These are phyloP conservation scores for Whitmania pigra DNA, from an alignment of 1,140 invertebrate species.

Conservation along the genomic window DNA sequence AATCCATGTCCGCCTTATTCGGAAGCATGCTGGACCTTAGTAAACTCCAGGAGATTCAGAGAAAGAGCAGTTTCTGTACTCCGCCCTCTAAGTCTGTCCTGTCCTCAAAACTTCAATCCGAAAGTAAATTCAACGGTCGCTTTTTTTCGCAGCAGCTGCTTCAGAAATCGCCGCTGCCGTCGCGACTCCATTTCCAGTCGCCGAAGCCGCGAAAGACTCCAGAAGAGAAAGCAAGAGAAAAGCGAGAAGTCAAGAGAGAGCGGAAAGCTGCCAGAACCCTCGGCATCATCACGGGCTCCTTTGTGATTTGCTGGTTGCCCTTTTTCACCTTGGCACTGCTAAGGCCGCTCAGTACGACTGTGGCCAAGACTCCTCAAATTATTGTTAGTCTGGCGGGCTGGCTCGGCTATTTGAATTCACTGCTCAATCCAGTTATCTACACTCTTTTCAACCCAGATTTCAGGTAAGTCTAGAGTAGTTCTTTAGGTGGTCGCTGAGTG, in stretches of 20 bases:
- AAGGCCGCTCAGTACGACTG: constrained; percentile 45
- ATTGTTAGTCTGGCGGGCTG: constrained; percentile 47
- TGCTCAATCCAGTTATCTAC: constrained; percentile 95
- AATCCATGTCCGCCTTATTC: constrained; percentile 8
- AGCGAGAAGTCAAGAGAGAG: constrained; percentile 43
- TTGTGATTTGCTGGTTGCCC: constrained; percentile 50
- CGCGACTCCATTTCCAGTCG: background rate
- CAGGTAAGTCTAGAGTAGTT: background rate
- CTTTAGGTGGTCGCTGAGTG: too few relatives aligned
- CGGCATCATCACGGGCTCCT: constrained; percentile 51
- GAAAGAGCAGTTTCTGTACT: background rate
- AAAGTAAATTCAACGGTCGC: background rate
- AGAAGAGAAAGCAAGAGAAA: constrained; percentile 35
- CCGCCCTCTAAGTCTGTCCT: background rate
- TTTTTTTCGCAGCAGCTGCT: constrained; percentile 3
- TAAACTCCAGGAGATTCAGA: background rate
- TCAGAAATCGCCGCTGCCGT: background rate
- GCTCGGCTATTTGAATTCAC: constrained; percentile 88
- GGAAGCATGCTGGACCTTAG: background rate
- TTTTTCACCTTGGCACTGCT: constrained; percentile 51
- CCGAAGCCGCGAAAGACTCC: constrained; percentile 25
- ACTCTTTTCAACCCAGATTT: constrained; percentile 67
- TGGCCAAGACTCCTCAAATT: constrained; percentile 36
- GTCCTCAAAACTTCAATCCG: background rate
- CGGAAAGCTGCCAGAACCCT: constrained; percentile 44